Base-by-base conservation (phyloP, 2,888 invertebrate genomes). In the Sarcophaga rosellei region DNA sequence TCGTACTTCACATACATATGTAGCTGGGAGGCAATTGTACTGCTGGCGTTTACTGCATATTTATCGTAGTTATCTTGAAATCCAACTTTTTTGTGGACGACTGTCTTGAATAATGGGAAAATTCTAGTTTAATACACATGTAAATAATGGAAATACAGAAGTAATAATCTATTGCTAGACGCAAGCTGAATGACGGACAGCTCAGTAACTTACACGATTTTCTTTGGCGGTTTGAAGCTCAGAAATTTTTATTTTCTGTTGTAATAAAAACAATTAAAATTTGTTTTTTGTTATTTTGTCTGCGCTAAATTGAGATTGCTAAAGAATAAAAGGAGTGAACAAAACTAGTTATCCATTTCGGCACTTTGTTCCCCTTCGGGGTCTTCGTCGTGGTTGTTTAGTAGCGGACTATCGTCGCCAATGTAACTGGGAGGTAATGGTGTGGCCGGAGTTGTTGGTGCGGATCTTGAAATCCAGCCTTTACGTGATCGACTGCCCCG, bases 381-480 rank as follows among this genome's bases (percentile, higher is more conserved):
- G 85, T 95, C 95, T 87, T 94, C 94, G 81, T 95, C 95, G 86
- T 94, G 94, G 89, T 94, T 94, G 81, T 94, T 94, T 76, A 96
- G 96, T 90, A 96, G 90, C 0, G 96, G 96, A 91, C 96, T 95
- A 75, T 95, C 95, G 89, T 96, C 96, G 23, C 95, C 95, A 88
- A 95, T 94, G 3, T 94, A 92, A 89, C 94, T 95, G 12, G 96
- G 96, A 20, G 95, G 95, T 77, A 96, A 93, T 10, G 91, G 91
- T 47, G 95, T 95, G 53, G 96, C 94, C 0, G 97, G 97, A 0
- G 97, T 97, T 3, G 96, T 96, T 0, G 97, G 97, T 0, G 97
- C 97, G 0, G 97, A 97, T 35, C 96, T 94, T 0, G 97, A 96
- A 10, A 96, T 94, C 94, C 95, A 95, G 65, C 96, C 94, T 84